These are phyloP conservation scores for Hycleus phaleratus DNA, from an alignment of 1,140 invertebrate species.

Conservation along the genomic window DNA sequence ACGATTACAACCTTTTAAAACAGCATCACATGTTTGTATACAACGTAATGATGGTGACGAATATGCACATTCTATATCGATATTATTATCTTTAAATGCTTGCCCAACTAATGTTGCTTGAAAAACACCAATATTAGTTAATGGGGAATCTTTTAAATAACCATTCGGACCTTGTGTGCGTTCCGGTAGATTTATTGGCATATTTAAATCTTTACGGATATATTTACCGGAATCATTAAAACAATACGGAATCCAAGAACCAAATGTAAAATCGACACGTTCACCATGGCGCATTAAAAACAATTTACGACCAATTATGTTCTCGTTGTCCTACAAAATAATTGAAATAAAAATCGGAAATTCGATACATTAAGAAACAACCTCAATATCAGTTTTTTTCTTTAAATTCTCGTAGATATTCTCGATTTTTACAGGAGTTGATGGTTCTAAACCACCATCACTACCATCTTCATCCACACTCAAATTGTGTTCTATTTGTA, in stretches of 20 bases:
- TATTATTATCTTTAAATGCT: slow-evolving; percentile 58
- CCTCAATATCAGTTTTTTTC: background rate
- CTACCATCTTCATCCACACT: background rate
- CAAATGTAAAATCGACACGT: slow-evolving; percentile 86
- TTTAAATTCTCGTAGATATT: background rate
- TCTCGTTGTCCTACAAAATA: background rate
- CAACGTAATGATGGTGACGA: slow-evolving; percentile 82
- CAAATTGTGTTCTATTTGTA: background rate
- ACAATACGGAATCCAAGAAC: slow-evolving; percentile 78
- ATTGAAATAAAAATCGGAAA: too few relatives aligned
- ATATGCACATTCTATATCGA: slow-evolving; percentile 66
- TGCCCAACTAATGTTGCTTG: slow-evolving; percentile 71
- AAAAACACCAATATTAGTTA: slow-evolving; percentile 73
- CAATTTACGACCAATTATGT: slow-evolving; percentile 45
- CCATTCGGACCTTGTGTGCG: slow-evolving; percentile 53
- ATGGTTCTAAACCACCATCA: background rate
- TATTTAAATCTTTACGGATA: slow-evolving; percentile 77
- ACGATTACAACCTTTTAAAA: slow-evolving; percentile 51
- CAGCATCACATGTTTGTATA: slow-evolving; percentile 76
- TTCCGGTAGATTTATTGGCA: slow-evolving; percentile 68
- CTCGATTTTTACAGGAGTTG: slow-evolving; percentile 1
- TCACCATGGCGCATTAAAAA: slow-evolving; percentile 83
- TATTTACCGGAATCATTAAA: slow-evolving; percentile 77
- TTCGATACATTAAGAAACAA: too few relatives aligned
- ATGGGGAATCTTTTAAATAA: slow-evolving; percentile 74